Percentiles rank a stretch among this genome's conserved stretches.
Evolutionary conservation across 2,888 invertebrate species (phyloP).

Genomic region (Drosophila nr. perissopoda): DNA sequence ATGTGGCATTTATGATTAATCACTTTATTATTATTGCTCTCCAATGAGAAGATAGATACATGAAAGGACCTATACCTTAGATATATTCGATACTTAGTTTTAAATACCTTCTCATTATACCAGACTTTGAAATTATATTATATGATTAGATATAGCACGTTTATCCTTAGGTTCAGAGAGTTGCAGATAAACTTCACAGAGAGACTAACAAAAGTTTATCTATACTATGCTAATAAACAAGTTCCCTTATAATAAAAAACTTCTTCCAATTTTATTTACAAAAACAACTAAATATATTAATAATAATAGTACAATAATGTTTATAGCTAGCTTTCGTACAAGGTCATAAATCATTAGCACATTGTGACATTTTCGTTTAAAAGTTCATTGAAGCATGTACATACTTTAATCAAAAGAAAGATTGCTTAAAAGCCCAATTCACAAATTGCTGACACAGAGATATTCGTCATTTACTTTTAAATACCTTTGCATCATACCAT

Average conservation of each 20-base stretch:
- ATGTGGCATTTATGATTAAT: too few species aligned
- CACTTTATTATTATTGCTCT: background rate
- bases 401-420: background rate
- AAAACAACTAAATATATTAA: background rate
- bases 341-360: background rate
- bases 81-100: background rate
- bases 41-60: background rate
- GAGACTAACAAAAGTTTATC: background rate
- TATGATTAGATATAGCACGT: background rate
- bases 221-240: accelerated
- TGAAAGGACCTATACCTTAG: accelerated
- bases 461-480: background rate
- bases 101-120: accelerated
- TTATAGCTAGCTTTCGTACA: too few species aligned
- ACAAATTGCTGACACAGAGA: background rate
- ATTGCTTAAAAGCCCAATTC: background rate
- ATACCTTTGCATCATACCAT: background rate
- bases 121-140: background rate
- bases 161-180: background rate
- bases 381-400: background rate
- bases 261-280: background rate
- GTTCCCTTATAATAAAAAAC: too few species aligned
- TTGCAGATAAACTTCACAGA: background rate
- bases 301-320: background rate
- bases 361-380: background rate